Percentiles rank a stretch among this genome's conserved stretches.
phyloP scores from a whole-genome alignment of 2,888 invertebrate genomes.

The Asteroscopus sphinx region DNA sequence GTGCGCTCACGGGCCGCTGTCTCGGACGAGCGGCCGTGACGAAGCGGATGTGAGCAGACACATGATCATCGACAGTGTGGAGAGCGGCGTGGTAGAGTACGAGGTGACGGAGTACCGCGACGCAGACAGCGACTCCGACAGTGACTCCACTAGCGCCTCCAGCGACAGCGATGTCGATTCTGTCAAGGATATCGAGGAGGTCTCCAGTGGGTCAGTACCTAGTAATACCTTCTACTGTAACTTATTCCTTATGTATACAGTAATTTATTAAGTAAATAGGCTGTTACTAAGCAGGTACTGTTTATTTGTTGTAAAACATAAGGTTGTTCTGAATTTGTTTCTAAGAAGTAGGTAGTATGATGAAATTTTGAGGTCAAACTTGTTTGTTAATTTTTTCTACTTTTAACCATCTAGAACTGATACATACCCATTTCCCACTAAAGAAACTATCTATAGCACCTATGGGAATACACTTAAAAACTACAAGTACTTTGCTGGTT shows the following conservation, averaged over 20 bases:
- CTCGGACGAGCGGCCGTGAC: slow-evolving; percentile 66
- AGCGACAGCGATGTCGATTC: slow-evolving; percentile 85
- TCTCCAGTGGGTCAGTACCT: slow-evolving; percentile 81
- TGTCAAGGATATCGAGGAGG: slow-evolving; percentile 82
- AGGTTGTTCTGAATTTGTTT: not conserved
- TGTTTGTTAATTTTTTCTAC: not conserved
- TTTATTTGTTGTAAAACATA: not conserved
- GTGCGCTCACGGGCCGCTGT: slow-evolving; percentile 84
- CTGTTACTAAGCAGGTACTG: slow-evolving; percentile 4
- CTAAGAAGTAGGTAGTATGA: slow-evolving; percentile 10
- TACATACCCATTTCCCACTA: too few relatives aligned
- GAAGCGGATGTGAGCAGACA: slow-evolving; percentile 78
- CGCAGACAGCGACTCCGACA: slow-evolving; percentile 73
- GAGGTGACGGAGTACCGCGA: slow-evolving; percentile 85
- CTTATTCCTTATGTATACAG: slow-evolving; percentile 1
- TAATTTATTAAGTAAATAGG: not conserved
- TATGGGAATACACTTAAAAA: too few relatives aligned
- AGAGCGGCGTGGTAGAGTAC: slow-evolving; percentile 83
- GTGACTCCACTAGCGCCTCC: slow-evolving; percentile 76
- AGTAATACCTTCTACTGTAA: slow-evolving; percentile 9
- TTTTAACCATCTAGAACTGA: not conserved
- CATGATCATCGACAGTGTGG: slow-evolving; percentile 85
- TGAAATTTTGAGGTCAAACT: slow-evolving; percentile 3
- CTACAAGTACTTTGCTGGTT: too few relatives aligned
- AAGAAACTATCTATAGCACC: too few relatives aligned